Base-by-base conservation (phyloP, 2,113 vertebrate genomes). In the Anhinga anhinga region DNA sequence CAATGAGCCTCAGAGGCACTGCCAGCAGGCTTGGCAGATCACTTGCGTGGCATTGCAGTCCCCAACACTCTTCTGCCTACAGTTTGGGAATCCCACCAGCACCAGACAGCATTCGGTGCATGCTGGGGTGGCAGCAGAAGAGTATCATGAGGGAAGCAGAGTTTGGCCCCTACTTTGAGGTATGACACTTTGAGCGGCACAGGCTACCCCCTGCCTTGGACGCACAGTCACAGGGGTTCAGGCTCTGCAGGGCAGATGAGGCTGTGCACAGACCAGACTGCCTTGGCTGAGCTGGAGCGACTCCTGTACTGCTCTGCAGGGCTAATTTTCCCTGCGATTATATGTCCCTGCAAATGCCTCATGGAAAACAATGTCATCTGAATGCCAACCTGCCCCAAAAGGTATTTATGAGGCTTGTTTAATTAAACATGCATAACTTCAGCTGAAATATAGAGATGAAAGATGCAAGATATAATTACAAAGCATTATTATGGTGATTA, bases 1-100 rank as follows among this genome's bases (percentile, higher is more conserved):
- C 25, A 59, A 4, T 2, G 12, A 84, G 47, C 19, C 63, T 66
- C 55, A 86, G 62, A 90, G 55, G n/a, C 32, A 17, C 36, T 29
- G 52, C 0, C 0, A 32, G 52, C 0, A 0, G 50, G 56, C 59
- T 63, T 47, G 70, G 45, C 38, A 30, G n/a, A 47, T 45, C 10
- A 22, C 74, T 56, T 62, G 26, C 0, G 0, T 38, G 72, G 22
- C 62, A 49, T 25, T 71, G 34, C 55, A 66, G 49, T 45, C 45
- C n/a, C 26, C 61, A 47, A 20, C 10, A 5, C 11, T 62, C 50
- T n/a, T 74, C 32, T 83, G 34, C 8, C 36, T 58, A 5, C 0
- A 0, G 0, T 29, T 25, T 72, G 71, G 23, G 38, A 87, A 40
- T 42, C 27, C 50, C 0, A 34, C 13, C 58, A 66, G 42, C 3